phyloP scores from a whole-genome alignment of 1,140 invertebrate genomes.

The Armadillidium nasatum region DNA sequence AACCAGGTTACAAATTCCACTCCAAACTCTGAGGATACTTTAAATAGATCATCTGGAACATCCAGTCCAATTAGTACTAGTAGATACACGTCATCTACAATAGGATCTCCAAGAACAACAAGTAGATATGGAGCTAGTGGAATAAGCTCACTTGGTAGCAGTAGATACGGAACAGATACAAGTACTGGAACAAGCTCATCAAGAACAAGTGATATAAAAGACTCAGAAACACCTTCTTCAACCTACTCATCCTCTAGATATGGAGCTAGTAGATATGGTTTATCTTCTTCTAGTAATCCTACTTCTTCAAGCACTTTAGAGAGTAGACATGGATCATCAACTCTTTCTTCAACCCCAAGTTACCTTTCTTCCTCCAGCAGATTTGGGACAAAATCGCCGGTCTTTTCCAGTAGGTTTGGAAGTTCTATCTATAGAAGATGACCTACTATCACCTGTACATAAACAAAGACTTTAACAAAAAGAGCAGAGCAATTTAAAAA shows the following conservation, averaged over 20 bases:
- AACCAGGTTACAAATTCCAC: not conserved
- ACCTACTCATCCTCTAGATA: not conserved
- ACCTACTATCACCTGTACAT: not conserved
- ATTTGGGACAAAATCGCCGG: not conserved
- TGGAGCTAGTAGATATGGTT: not conserved
- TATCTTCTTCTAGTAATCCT: not conserved
- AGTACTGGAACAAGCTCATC: not conserved
- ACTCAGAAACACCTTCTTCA: not conserved
- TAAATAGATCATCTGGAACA: not conserved
- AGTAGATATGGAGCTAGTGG: not conserved
- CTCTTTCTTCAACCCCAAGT: not conserved
- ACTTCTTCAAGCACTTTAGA: not conserved
- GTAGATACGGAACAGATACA: not conserved
- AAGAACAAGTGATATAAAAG: not conserved
- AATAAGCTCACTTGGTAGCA: not conserved
- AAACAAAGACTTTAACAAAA: too few species aligned
- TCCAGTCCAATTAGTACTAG: not conserved
- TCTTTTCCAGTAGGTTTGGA: not conserved
- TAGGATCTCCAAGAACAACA: not conserved
- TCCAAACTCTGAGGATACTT: too few species aligned
- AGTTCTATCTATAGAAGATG: conserved; percentile 1
- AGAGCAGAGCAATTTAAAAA: too few species aligned
- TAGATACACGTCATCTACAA: not conserved
- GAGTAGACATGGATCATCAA: not conserved
- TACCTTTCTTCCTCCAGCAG: not conserved